phyloP scores from a whole-genome alignment of 1,140 invertebrate genomes.

The Hyposmocoma kahamanoa region DNA sequence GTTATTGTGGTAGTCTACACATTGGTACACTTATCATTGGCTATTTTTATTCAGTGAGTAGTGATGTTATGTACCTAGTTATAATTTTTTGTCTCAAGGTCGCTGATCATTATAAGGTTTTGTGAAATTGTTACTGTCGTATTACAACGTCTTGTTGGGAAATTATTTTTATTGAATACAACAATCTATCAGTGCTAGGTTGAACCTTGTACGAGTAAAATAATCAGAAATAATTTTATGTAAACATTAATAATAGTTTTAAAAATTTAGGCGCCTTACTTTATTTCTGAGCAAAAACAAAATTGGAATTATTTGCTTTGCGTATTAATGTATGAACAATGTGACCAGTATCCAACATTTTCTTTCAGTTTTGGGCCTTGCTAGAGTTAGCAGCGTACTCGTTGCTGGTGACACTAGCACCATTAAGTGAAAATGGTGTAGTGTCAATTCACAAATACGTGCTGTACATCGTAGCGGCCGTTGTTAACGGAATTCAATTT shows the following conservation, averaged over 20 bases:
- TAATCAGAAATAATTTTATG: background rate
- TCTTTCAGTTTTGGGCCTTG: constrained; percentile 47
- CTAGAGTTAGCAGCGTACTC: constrained; percentile 43
- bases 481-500: constrained; percentile 42
- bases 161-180: background rate
- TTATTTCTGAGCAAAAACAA: background rate
- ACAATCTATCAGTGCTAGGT: background rate
- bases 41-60: constrained; percentile 49
- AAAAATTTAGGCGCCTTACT: background rate
- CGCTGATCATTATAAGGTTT: background rate
- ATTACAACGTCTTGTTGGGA: background rate
- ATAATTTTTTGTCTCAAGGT: background rate
- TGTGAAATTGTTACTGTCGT: background rate
- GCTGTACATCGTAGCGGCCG: constrained; percentile 41
- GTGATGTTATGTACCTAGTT: constrained; percentile 4
- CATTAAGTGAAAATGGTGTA: constrained; percentile 29
- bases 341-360: background rate
- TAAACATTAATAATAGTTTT: background rate
- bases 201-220: background rate
- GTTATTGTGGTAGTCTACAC: constrained; percentile 42
- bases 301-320: background rate
- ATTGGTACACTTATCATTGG: constrained; percentile 54
- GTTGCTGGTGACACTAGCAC: constrained; percentile 45
- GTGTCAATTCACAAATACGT: constrained; percentile 42
- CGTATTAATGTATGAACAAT: background rate